Evolutionary conservation across 2,888 invertebrate genomes (phyloP).

Genomic region (Abrostola triplasia): DNA sequence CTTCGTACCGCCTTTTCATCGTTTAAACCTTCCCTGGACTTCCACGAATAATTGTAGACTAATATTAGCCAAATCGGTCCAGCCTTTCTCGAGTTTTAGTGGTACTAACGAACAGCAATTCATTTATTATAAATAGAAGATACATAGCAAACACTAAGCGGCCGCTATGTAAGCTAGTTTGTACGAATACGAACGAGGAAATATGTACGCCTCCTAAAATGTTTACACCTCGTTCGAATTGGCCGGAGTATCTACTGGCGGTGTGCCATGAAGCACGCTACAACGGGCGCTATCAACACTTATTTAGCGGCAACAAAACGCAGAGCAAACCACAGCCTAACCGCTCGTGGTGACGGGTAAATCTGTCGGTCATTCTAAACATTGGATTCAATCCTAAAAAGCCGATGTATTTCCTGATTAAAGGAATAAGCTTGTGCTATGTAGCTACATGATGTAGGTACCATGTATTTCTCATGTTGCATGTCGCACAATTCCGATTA

Average conservation of each 20-base stretch:
- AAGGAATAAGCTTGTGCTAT: not conserved
- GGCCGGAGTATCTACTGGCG: conserved; percentile 45
- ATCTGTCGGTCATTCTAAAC: not conserved
- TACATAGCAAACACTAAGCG: no score
- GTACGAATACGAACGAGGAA: conserved; percentile 8
- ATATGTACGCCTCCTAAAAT: conserved; percentile 40
- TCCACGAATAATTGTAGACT: no score
- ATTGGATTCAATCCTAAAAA: not conserved
- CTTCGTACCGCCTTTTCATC: no score
- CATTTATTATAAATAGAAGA: no score
- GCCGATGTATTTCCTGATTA: not conserved
- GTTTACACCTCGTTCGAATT: conserved; percentile 45
- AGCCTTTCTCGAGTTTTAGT: no score
- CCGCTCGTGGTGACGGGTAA: conserved; percentile 20
- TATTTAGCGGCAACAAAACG: conserved; percentile 44
- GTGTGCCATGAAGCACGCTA: conserved; percentile 39
- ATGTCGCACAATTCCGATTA: no score
- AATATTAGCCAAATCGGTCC: no score
- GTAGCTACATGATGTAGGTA: no score
- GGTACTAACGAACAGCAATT: no score
- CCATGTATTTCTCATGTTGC: no score
- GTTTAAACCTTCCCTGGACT: no score
- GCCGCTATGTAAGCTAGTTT: conserved; percentile 6
- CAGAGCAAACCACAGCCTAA: conserved; percentile 28
- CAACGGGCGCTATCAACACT: conserved; percentile 24